Evolutionary conservation across 2,888 invertebrate genomes (phyloP), one percentile per base, ranked within the genome.

Genomic region (Lordiphosa fenestrarum): DNA sequence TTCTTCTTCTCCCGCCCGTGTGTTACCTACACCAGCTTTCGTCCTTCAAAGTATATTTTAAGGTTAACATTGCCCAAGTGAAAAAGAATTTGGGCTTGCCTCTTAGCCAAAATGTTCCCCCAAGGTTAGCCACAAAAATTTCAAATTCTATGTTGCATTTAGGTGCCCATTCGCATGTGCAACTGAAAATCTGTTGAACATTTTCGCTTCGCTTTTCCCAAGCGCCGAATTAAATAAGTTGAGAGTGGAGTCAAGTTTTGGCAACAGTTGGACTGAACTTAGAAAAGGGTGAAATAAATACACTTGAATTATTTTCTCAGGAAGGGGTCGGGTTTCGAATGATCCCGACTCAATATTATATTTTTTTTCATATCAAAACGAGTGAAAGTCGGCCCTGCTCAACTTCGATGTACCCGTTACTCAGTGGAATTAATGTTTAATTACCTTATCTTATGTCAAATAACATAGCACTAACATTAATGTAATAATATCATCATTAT

Each of bases 51-150:
- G 42, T 62, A 57, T 62, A 52, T 68, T 78, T 72, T 71, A 71
- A 76, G 75, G 82, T 81, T 81, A 78, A 53, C 75, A 47, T 65
- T 71, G 71, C 61, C 60, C 77, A 76, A 81, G 75, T 82, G 75
- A 82, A 78, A 78, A 72, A 72, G 82, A 59, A 66, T 71, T 76
- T 63, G 49, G 48, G 46, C 55, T 48, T 54, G 38, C 47, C 47
- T 25, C 47, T 47, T 52, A 58, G 44, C 41, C 53, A 44, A 65
- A 65, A 49, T 66, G 53, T 66, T 53, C 53, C 42, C 42, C 54
- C 69, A 64, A 55, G 66, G 51, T 62, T 42, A 69, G 63, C 78
- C 74, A 39, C 75, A 81, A 73, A 66, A 59, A 46, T 55, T 37
- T 41, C 46, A 39, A 35, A 65, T 49, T 54, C 72, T 53, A 51